Evolutionary conservation across 2,888 invertebrate genomes (phyloP).

Genomic region (Macroteleia sp.): DNA sequence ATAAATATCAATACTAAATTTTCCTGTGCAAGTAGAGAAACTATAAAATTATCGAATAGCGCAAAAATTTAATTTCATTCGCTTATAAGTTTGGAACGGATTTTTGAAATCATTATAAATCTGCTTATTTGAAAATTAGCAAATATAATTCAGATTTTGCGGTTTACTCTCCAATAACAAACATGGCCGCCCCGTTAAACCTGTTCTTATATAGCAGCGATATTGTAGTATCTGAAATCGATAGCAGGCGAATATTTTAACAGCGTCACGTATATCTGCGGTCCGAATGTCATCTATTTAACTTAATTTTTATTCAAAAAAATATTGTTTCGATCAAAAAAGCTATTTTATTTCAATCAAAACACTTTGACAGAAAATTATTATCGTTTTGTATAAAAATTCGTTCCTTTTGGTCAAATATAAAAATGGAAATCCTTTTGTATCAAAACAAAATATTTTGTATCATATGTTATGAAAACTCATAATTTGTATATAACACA

Average conservation of each 20-base stretch:
- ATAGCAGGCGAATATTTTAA: conserved; percentile 36
- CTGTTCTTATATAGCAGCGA: conserved; percentile 27
- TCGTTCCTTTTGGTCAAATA: too few species aligned
- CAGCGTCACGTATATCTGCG: conserved; percentile 5
- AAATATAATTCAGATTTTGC: not conserved
- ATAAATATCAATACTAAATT: conserved; percentile 29
- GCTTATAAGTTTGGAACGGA: not conserved
- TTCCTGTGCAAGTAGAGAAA: not conserved
- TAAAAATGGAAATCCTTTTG: too few species aligned
- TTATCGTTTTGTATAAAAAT: too few species aligned
- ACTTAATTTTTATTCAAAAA: conserved; percentile 36
- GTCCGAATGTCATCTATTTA: conserved; percentile 25
- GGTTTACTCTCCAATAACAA: not conserved
- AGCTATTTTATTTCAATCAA: too few species aligned
- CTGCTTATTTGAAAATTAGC: not conserved
- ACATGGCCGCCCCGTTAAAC: conserved; percentile 23
- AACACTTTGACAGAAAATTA: too few species aligned
- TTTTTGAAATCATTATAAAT: conserved; percentile 10
- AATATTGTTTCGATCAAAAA: too few species aligned
- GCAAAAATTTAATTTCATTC: not conserved
- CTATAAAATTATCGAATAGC: not conserved
- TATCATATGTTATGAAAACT: too few species aligned
- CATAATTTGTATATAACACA: too few species aligned
- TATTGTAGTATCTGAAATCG: conserved; percentile 41
- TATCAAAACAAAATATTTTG: too few species aligned